Evolutionary conservation across 1,140 invertebrate species (phyloP), one percentile per base, ranked within the genome.

Genomic region (Cotesia glomerata): DNA sequence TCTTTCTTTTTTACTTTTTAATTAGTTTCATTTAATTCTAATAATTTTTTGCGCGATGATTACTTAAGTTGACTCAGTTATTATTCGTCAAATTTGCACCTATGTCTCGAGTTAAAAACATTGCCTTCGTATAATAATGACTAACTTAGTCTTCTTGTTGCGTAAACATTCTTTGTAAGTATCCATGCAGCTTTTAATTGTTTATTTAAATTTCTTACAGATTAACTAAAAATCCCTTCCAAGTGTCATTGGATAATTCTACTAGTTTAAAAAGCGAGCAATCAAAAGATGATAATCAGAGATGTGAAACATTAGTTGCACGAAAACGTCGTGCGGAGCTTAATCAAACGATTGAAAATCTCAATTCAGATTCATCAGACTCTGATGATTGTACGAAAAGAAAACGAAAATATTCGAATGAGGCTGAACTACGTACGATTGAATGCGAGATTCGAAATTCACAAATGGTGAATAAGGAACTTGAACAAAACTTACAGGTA

Each of bases 401-500:
- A 64, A 75, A 74, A 59, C 80, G 75, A 63, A 32, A 5, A 8
- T 26, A 5, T 8, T 52, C 74, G 26, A 71, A 75, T 11, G 39
- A 5, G 45, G 39, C 72, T 3, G 79, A 83, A 16, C 39, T 76
- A 13, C 76, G 74, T 14, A 81, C 76, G 66, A 52, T 83, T 14
- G 76, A 82, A 69, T 67, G 69, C 11, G 81, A 85, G 74, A 70
- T 81, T 61, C 79, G 78, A 70, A 73, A 59, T 52, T 73, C 83
- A 18, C 80, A 80, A 5, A 73, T 74, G 5, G 72, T 51, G 32
- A 85, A 83, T 69, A 78, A 78, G 54, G 79, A 77, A 70, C 78
- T 84, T 14, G 82, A 82, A 71, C 78, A 81, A 72, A 82, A 80
- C 73, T 76, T 83, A 32, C 80, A 80, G 26, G 83, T 85, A 67